phyloP scores from a whole-genome alignment of 2,113 vertebrate genomes.

The Bubo bubo region DNA sequence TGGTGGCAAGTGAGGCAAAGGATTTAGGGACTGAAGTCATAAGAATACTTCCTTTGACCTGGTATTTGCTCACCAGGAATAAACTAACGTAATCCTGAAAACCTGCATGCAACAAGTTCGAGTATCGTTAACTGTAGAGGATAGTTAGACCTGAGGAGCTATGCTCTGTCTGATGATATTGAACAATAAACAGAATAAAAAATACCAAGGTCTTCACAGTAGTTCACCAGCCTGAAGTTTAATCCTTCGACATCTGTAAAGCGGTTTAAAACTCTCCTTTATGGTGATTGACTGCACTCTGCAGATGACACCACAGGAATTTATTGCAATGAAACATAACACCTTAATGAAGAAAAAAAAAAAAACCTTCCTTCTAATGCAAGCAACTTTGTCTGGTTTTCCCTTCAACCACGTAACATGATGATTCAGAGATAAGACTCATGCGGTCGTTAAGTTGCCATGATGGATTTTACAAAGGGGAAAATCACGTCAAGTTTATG shows the following conservation, averaged over 20 bases:
- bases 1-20: neutral
- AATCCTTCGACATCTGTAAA: neutral
- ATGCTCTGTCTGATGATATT: neutral
- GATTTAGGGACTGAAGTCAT: neutral
- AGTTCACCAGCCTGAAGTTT: neutral
- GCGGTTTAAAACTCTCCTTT: constrained; percentile 13
- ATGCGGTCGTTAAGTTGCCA: constrained; percentile 3
- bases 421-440: neutral
- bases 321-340: neutral
- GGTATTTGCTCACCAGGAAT: neutral
- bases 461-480: constrained; percentile 31
- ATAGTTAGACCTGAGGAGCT: neutral
- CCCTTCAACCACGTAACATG: neutral
- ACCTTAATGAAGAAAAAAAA: neutral
- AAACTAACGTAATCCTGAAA: neutral
- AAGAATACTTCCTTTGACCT: neutral
- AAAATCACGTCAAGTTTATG: constrained; percentile 3
- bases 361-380: neutral
- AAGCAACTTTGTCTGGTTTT: constrained; percentile 3
- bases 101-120: accelerated
- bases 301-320: neutral
- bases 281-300: constrained; percentile 40
- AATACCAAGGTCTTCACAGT: neutral
- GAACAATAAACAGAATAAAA: neutral
- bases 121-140: neutral